These are phyloP conservation scores for Aricia artaxerxes DNA, from an alignment of 2,888 invertebrate genomes.

Conservation along the genomic window DNA sequence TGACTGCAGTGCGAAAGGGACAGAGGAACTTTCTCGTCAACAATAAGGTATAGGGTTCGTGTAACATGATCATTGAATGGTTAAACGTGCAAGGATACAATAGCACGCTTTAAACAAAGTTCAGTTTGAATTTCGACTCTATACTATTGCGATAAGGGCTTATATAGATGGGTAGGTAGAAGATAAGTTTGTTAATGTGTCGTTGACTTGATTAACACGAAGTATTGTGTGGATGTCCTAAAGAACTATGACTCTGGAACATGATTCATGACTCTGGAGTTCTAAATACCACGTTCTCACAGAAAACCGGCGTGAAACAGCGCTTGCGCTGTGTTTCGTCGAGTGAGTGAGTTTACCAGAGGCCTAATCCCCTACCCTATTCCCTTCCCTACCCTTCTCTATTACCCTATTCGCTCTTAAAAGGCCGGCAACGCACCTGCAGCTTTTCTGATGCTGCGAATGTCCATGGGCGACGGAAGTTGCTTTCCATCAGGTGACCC, in stretches of 20 bases:
- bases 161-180: neutral
- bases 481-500: too few species aligned
- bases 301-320: too few species aligned
- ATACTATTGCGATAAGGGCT: conserved; percentile 37
- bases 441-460: too few species aligned
- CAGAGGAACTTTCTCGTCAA: conserved; percentile 56
- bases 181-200: conserved; percentile 48
- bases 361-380: too few species aligned
- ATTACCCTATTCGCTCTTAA: too few species aligned
- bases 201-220: conserved; percentile 66
- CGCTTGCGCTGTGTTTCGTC: too few species aligned
- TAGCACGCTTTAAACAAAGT: conserved; percentile 40
- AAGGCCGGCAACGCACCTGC: too few species aligned
- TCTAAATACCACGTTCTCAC: too few species aligned
- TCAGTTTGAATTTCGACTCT: conserved; percentile 42
- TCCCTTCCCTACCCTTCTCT: too few species aligned
- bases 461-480: too few species aligned
- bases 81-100: conserved; percentile 50
- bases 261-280: neutral
- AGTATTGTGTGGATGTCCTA: conserved; percentile 42
- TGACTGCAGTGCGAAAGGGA: conserved; percentile 42
- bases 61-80: conserved; percentile 69
- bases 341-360: too few species aligned
- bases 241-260: conserved; percentile 18
- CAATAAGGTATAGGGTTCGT: conserved; percentile 65